Conservation (phyloP, 2,797 vertebrate genomes). For the Acanthopagrus latus region DNA sequence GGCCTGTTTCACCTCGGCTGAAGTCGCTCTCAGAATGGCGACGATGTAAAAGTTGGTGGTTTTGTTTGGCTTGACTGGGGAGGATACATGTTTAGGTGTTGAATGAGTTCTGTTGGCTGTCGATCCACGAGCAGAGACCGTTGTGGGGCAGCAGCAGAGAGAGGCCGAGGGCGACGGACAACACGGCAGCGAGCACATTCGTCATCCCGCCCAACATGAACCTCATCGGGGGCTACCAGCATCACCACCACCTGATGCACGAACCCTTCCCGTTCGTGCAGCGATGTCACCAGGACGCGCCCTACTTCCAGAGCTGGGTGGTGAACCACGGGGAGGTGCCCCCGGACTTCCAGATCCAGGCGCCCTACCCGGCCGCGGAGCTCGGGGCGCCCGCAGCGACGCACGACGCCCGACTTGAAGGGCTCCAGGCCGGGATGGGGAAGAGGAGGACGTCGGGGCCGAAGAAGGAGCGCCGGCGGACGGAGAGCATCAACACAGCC, state of each 20-base stretch:
- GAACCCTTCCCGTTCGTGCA: conserved; percentile 93
- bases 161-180: conserved; percentile 18
- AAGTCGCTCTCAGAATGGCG: conserved; percentile 9
- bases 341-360: conserved; percentile 87
- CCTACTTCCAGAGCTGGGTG: conserved; percentile 94
- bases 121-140: conserved; percentile 43
- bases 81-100: conserved; percentile 22
- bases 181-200: conserved; percentile 9
- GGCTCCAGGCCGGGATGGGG: conserved; percentile 85
- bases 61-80: not conserved
- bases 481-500: conserved; percentile 94
- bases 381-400: conserved; percentile 76
- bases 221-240: conserved; percentile 94
- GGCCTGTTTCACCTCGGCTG: not conserved
- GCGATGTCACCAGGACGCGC: conserved; percentile 92
- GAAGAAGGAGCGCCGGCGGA: conserved; percentile 93
- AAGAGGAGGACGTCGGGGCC: conserved; percentile 88
- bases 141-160: conserved; percentile 48
- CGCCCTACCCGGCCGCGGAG: conserved; percentile 75
- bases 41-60: conserved; percentile 45
- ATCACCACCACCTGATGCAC: conserved; percentile 91
- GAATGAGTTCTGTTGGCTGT: conserved; percentile 45
- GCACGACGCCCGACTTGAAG: conserved; percentile 85
- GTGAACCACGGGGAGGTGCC: conserved; percentile 89
- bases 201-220: conserved; percentile 85